These are phyloP conservation scores for Aldabrachelys gigantea DNA, from an alignment of 2,113 vertebrate species.

Conservation along the genomic window DNA sequence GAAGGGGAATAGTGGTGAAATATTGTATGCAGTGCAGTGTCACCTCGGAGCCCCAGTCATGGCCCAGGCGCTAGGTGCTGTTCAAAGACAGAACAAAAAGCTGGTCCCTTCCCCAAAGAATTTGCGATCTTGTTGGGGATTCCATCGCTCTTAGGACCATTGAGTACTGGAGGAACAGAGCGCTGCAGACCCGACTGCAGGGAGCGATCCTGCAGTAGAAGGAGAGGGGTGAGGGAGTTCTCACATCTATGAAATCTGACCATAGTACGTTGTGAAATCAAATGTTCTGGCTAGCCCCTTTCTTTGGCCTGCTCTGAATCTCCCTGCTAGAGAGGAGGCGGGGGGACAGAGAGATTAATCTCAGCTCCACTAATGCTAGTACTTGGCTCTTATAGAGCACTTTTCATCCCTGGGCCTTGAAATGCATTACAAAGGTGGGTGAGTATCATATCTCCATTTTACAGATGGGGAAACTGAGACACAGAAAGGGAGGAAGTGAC, in stretches of 20 bases:
- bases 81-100: neutral
- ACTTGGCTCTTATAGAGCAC: neutral
- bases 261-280: neutral
- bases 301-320: neutral
- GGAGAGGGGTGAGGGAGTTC: rapidly evolving
- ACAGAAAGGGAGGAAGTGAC: neutral
- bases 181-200: neutral
- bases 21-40: neutral
- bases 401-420: neutral
- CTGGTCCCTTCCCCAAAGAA: rapidly evolving
- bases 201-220: neutral
- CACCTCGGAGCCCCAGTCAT: neutral
- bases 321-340: neutral
- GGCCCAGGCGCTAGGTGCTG: neutral
- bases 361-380: neutral
- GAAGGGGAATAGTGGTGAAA: neutral
- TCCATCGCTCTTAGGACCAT: neutral
- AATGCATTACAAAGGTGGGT: neutral
- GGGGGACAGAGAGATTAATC: neutral
- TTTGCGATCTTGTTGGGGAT: neutral
- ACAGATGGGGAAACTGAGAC: neutral
- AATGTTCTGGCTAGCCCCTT: neutral
- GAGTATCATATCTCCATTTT: neutral
- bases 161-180: neutral
- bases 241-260: neutral